Base-by-base conservation (phyloP, 2,888 invertebrate species). In the Polia nebulosa region DNA sequence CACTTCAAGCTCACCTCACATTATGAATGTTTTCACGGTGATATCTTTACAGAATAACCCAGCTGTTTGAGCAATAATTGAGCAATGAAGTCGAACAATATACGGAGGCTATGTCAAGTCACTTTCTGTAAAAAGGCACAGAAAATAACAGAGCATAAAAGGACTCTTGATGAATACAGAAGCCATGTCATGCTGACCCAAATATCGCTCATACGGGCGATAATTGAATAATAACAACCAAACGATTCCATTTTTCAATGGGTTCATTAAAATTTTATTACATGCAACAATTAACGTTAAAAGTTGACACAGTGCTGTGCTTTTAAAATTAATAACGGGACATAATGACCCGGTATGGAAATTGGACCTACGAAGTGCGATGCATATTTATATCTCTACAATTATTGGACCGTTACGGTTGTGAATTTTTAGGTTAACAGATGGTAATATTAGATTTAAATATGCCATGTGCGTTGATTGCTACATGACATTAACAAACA, bases 211-310 rank as follows among this genome's bases (percentile, higher is more conserved):
- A 89, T 90, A 87, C 87, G 89, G 87, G 88, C 83, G 81, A 85
- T 89, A 90, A 91, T 91, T 88, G 87, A 90, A 90, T 89, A 91
- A 90, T 88, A 88, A 85, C 87, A 83, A 85, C 77, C 66, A 58
- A 70, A 79, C 78, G 81, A 84, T 86, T 88, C 80, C 76, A 85
- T 89, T 89, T 89, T 89, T 89, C 85, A 89, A 90, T 89, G 85
- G 81, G 84, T 87, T 86, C 85, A 89, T 90, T 90, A 87, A 86
- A 87, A 76, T 88, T 90, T 89, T 88, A 88, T 87, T 85, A 83
- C 84, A 87, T 72, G 69, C 72, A 39, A 82, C 74, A 85, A 85
- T 81, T 83, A 82, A 71, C 59, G 56, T 72, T 80, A 60, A 83
- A 83, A 72, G 62, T 64, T 78, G 78, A 73, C 67, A 64, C 59